A percentile compares a stretch with the other conserved stretches of the same genome.
phyloP scores from a whole-genome alignment of 2,888 invertebrate species.

The Arctia plantaginis region DNA sequence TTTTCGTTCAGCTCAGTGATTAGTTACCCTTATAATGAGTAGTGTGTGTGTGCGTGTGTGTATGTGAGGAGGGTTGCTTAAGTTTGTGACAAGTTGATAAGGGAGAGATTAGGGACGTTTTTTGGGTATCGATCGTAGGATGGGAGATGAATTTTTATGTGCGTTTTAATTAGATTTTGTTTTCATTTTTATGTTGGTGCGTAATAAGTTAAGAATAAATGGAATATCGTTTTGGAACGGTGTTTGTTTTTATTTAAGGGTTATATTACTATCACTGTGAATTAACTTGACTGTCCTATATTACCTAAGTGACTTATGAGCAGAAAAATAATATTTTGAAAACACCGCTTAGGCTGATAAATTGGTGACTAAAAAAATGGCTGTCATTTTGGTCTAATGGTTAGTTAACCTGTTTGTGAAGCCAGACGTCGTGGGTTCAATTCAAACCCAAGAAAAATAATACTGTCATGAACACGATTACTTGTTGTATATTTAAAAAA shows the following conservation, averaged over 20 bases:
- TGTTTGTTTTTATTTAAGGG: neutral
- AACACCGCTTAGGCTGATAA: too few relatives aligned
- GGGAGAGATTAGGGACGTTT: slow-evolving; percentile 75
- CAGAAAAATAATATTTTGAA: too few relatives aligned
- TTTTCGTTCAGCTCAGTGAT: slow-evolving; percentile 83
- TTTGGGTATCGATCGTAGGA: slow-evolving; percentile 67
- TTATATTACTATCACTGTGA: neutral
- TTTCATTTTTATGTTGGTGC: slow-evolving; percentile 10
- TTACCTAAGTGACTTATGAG: neutral
- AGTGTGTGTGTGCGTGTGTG: slow-evolving; percentile 73
- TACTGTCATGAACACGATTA: neutral
- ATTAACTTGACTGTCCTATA: neutral
- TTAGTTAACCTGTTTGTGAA: neutral
- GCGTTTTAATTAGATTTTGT: slow-evolving; percentile 48
- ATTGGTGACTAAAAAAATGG: neutral
- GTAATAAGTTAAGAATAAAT: neutral
- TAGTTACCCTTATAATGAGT: slow-evolving; percentile 86
- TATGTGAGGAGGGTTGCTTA: slow-evolving; percentile 63
- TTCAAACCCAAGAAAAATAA: neutral
- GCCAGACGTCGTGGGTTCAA: neutral
- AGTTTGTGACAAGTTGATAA: slow-evolving; percentile 80
- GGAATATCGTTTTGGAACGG: neutral
- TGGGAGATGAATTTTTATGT: slow-evolving; percentile 47
- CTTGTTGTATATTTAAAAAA: too few relatives aligned
- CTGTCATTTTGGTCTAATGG: neutral